Base-by-base conservation (phyloP, 2,888 invertebrate species). In the Halocaridina rubra region DNA sequence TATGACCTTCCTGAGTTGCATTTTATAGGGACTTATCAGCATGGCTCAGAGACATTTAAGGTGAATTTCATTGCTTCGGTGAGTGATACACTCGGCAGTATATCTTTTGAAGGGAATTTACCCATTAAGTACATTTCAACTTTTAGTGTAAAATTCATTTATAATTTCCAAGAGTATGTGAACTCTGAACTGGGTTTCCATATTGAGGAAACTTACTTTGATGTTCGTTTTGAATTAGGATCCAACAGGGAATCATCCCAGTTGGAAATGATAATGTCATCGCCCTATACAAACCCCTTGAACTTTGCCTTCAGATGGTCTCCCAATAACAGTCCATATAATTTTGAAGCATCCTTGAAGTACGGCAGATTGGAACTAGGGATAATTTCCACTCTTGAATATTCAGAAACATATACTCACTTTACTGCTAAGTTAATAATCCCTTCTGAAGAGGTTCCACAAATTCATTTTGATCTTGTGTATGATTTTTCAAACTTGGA, bases 41-140 rank as follows among this genome's bases (percentile, higher is more conserved):
- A 64, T 29, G 84, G 84, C 8, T 19, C 74, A 3, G 84, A 84
- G 16, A 53, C 16, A 19, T 84, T 84, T 57, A 46, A 67, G 16
- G 22, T 84, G 59, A 69, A 84, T 7, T 30, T 84, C 3, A 22
- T 24, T 27, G 59, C 74, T 13, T 32, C 53, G 61, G n/a, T 79
- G 1, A 53, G 29, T 19, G 22, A 27, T 16, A 79, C 29, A n/a
- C 27, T 13, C 2, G 84, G 84, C 4, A 53, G 59, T 8, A 10
- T 84, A 2, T 29, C 24, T 29, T 13, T 84, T 16, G 64, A 46
- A 1, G 79, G 75, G 3, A 84, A 79, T 19, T 30, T 80, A 3
- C 84, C 84, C 2, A 22, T 84, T 4, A 27, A 30, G 57, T 69
- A 33, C 32, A 8, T 80, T 10, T 84, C 84, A 19, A 33, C 53